A percentile compares a stretch with the other conserved stretches of the same genome.
phyloP scores from a whole-genome alignment of 2,797 vertebrate genomes.

The Monodelphis domestica region DNA sequence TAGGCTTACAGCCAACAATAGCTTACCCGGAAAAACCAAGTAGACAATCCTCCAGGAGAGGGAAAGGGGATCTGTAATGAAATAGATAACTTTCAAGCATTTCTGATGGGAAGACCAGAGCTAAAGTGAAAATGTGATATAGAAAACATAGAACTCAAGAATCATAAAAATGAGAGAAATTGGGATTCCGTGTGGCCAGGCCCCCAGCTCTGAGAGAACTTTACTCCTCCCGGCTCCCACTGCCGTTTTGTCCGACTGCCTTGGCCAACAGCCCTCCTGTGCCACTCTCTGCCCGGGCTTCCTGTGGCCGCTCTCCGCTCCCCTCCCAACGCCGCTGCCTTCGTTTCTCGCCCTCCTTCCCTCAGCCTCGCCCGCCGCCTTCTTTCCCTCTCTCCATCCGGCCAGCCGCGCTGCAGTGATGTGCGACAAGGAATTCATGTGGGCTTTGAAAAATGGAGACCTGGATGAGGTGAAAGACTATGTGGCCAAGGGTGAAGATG shows the following conservation, averaged over 20 bases:
- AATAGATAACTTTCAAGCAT: no score
- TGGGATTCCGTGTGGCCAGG: constrained; percentile 49
- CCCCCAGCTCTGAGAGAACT: constrained; percentile 48
- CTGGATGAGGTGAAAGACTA: constrained; percentile 92
- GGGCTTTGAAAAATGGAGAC: constrained; percentile 96
- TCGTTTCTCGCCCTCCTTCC: constrained; percentile 7
- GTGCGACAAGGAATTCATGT: constrained; percentile 93
- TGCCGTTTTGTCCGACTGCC: constrained; percentile 32
- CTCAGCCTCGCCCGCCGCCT: neutral
- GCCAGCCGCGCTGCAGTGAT: constrained; percentile 81
- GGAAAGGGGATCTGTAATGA: no score
- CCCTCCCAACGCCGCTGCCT: constrained; percentile 12
- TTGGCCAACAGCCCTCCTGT: constrained; percentile 24
- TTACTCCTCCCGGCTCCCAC: constrained; percentile 46
- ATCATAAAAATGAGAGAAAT: no score
- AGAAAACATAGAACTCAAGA: no score
- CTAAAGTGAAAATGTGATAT: no score
- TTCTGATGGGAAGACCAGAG: no score
- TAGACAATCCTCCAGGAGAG: no score
- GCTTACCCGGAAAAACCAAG: no score
- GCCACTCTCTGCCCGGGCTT: constrained; percentile 43
- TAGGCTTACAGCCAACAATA: no score
- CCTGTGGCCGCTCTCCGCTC: constrained; percentile 31
- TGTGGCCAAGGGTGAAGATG: constrained; percentile 91
- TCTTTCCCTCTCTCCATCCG: neutral